Evolutionary conservation across 1,140 invertebrate species (phyloP), one percentile per base, ranked within the genome.

Genomic region (Bombus superbus): DNA sequence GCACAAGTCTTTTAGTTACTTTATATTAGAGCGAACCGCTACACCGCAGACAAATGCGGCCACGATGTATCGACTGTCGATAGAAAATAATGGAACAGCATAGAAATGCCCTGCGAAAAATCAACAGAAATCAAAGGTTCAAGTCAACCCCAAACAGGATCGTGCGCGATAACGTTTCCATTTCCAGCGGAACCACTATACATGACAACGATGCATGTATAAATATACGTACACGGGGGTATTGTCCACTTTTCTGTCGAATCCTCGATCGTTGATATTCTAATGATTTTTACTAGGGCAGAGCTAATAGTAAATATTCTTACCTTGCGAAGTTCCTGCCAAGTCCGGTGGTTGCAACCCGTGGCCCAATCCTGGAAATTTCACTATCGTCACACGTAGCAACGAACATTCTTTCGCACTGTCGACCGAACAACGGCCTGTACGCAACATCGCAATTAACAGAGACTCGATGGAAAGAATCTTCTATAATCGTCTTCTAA

Each of bases 311-410:
- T 40, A 35, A 89, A 80, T 92, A 89, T 93, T 97, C 97, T 98
- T 97, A 98, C 97, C 97, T 98, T 98, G 97, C 92, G 97, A 97
- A 93, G 97, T 98, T 92, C 97, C 97, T 90, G 97, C 97, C 92
- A 97, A 95, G 94, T 98, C 97, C 90, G 96, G 96, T 89, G 96
- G 96, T 93, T 96, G 96, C 86, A 97, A 94, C 91, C 96, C 96
- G 88, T 96, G 96, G 92, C 96, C 96, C 94, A 97, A 95, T 93
- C 96, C 96, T 97, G 95, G 92, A 96, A 96, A 95, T 95, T 95
- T 95, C 86, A 95, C 95, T 95, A 92, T 93, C 78, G 93, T 95
- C 92, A 95, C 89, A 92, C 92, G 92, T 95, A 95, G 94, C 89
- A 91, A 93, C 88, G 82, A 88, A 85, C 77, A 53, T 90, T 86